A percentile compares a stretch with the other conserved stretches of the same genome.
These are phyloP conservation scores for Thamnophis sirtalis DNA, from an alignment of 2,113 vertebrate species.

Conservation along the genomic window DNA sequence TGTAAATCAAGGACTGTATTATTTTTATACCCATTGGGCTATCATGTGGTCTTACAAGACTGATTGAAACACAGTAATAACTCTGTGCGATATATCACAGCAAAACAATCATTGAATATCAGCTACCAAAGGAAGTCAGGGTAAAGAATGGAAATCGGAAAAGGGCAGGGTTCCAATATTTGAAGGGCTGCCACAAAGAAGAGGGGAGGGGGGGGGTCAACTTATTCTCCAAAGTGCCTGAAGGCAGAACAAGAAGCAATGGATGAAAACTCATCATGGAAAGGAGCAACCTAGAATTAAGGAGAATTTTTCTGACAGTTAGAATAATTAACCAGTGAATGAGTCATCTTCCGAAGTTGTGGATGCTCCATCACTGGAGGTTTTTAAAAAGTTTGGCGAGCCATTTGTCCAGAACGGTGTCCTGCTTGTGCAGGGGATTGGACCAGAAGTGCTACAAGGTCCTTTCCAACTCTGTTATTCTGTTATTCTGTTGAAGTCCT, in stretches of 20 bases:
- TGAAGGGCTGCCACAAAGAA: background rate
- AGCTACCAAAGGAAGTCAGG: background rate
- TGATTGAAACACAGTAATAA: background rate
- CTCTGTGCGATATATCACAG: background rate
- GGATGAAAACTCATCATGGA: background rate
- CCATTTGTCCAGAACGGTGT: background rate
- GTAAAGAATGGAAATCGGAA: background rate
- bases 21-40: background rate
- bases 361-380: background rate
- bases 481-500: background rate
- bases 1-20: too few relatives aligned
- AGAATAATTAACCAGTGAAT: background rate
- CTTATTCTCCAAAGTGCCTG: background rate
- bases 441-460: background rate
- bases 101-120: background rate
- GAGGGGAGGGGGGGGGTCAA: fast-evolving
- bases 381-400: background rate
- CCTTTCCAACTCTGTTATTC: background rate
- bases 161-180: background rate
- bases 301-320: background rate
- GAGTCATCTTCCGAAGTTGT: background rate
- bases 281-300: background rate
- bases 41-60: background rate
- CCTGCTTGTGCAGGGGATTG: background rate
- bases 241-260: background rate